Evolutionary conservation across 2,797 vertebrate genomes (phyloP), one percentile per base, ranked within the genome.

Genomic region (Orestias chungarensis): DNA sequence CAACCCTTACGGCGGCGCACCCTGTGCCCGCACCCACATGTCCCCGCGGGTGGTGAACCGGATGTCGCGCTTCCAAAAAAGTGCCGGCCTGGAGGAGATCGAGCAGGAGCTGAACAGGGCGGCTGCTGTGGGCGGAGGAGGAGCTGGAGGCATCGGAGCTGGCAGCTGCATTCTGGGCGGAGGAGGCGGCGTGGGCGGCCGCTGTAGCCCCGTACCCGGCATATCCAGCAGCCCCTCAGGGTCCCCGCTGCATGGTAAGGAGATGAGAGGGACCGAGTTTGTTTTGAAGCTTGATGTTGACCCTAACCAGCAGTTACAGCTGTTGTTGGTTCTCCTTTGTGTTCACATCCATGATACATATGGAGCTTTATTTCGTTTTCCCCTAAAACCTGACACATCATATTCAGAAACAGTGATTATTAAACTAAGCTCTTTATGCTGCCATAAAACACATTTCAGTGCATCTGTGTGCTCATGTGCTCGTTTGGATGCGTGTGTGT

Each of bases 31-130:
- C n/a, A 99, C 98, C 0, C 97, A 99, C 85, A 96, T 98, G 96
- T 99, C 97, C 1, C 96, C 97, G 0, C 94, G 97, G 0, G 97
- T 99, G 38, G 98, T 99, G 64, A 99, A 99, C 85, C 96, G 97
- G 77, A 97, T 99, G 96, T 99, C 97, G 75, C 96, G 97, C 72
- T 99, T 99, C 87, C 98, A 99, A 83, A 99, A 99, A 92, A 99
- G 98, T 0, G 98, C 98, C 0, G 98, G 98, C 27, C 89, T 99
- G 82, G 98, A 99, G 86, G 98, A 99, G 86, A 99, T 99, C 2
- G 97, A 99, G 73, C 96, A 97, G 80, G 97, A 99, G 88, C 94
- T 99, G 82, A 98, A 94, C 0, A 94, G 96, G 23, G 85, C 76
- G 1, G 84, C 97, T 88, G 90, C 95, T 87, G 87, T 95, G 0